A percentile compares a stretch with the other conserved stretches of the same genome.
These are phyloP conservation scores for Brenthis ino DNA, from an alignment of 2,888 invertebrate species.

Conservation along the genomic window DNA sequence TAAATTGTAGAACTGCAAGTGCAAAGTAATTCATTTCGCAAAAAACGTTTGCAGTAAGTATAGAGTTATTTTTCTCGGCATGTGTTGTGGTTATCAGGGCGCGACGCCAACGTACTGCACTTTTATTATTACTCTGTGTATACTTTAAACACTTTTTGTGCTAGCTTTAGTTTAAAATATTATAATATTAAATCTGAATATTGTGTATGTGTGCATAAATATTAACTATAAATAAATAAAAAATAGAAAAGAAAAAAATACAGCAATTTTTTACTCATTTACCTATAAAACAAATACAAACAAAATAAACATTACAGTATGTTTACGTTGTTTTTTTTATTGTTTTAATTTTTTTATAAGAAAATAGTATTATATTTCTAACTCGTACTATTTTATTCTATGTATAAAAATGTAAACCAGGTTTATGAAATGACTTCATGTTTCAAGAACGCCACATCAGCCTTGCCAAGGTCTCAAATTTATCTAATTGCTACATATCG, in stretches of 20 bases:
- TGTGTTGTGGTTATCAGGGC: conserved; percentile 55
- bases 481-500: conserved; percentile 9
- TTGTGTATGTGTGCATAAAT: no score
- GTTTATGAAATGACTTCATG: conserved; percentile 11
- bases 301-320: no score
- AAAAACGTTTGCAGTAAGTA: conserved; percentile 23
- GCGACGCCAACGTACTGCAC: conserved; percentile 48
- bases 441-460: neutral
- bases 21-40: conserved; percentile 1
- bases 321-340: no score
- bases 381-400: no score
- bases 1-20: no score
- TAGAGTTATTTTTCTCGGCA: conserved; percentile 31
- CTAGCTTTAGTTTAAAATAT: no score
- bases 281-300: no score
- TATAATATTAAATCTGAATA: no score
- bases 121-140: conserved; percentile 18
- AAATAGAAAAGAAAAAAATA: neutral
- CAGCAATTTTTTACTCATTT: no score
- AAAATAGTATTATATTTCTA: no score
- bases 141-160: neutral
- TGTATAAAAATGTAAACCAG: neutral
- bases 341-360: no score
- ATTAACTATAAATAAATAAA: neutral
- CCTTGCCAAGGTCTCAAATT: conserved; percentile 1